Percentiles rank a stretch among this genome's conserved stretches.
phyloP scores from a whole-genome alignment of 2,113 vertebrate genomes.

The Amblyornis subalaris region DNA sequence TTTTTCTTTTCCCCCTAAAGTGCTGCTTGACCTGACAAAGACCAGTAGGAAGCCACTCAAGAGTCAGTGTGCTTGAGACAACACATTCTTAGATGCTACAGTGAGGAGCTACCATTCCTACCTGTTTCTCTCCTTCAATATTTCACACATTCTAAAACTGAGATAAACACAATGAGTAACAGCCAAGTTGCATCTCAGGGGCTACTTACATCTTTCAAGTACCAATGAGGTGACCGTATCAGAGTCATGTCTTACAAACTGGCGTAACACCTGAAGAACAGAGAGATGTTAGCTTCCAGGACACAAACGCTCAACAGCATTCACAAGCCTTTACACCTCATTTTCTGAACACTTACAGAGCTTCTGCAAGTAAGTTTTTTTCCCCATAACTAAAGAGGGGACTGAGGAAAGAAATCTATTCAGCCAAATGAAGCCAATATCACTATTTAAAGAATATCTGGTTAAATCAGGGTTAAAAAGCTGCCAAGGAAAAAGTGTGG shows the following conservation, averaged over 20 bases:
- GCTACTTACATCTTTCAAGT: conserved; percentile 89
- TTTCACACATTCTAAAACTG: neutral
- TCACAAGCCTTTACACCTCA: rapidly evolving
- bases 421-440: neutral
- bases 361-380: neutral
- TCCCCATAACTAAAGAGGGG: rapidly evolving
- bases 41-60: neutral
- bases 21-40: neutral
- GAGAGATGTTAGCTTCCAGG: neutral
- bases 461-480: neutral
- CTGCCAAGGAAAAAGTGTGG: neutral
- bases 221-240: conserved; percentile 73
- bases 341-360: neutral
- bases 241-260: conserved; percentile 76
- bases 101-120: neutral
- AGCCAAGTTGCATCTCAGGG: neutral
- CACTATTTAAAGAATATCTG: neutral
- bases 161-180: neutral
- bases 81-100: too few species aligned
- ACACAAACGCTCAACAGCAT: neutral
- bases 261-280: conserved; percentile 77
- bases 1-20: neutral
- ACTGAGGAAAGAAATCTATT: neutral
- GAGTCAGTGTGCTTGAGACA: neutral
- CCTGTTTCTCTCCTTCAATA: neutral